Conservation (phyloP, 2,797 vertebrate genomes). For the Gouania willdenowi region DNA sequence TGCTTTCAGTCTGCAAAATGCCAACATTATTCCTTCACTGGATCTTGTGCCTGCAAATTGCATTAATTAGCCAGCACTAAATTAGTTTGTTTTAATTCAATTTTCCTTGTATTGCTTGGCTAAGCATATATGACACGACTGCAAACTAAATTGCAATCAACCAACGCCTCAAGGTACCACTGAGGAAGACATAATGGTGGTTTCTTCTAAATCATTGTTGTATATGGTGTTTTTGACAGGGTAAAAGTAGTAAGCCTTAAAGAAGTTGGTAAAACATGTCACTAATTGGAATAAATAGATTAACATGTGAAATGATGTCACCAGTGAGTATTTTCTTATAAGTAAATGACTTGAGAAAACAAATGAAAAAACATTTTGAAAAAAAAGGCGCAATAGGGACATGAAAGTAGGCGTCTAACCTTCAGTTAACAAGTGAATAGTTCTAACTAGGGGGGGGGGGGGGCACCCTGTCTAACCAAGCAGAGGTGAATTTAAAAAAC, state of each 20-base stretch:
- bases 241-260: conserved; percentile 18
- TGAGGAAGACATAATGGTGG: conserved; percentile 30
- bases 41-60: conserved; percentile 61
- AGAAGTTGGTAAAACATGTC: not conserved
- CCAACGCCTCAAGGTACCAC: conserved; percentile 22
- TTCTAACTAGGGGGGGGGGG: no score
- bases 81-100: conserved; percentile 70
- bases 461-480: no score
- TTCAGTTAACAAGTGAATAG: no score
- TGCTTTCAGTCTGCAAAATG: conserved; percentile 38
- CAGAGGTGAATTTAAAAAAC: no score
- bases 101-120: conserved; percentile 50
- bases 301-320: no score
- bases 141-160: conserved; percentile 67
- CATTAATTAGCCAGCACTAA: conserved; percentile 67
- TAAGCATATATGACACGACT: conserved; percentile 55
- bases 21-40: conserved; percentile 65
- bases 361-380: no score
- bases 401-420: no score
- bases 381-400: no score
- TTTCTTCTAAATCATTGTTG: conserved; percentile 43
- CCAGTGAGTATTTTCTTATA: no score
- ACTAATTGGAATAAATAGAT: not conserved
- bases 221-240: conserved; percentile 13
- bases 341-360: no score